Evolutionary conservation across 2,888 invertebrate species (phyloP).

Genomic region (Labia minor): DNA sequence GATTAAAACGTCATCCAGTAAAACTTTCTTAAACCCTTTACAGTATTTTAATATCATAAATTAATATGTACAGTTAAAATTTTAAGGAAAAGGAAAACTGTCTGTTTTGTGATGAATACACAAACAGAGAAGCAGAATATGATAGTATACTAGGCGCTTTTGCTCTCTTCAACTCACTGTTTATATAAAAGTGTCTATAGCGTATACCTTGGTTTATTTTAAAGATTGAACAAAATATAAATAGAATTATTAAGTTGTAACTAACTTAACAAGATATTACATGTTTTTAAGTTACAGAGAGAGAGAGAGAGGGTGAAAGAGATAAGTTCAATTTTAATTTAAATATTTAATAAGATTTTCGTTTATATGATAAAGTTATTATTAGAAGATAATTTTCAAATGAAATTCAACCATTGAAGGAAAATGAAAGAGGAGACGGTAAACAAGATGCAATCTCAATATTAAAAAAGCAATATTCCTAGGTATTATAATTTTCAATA

Average conservation of each 20-base stretch:
- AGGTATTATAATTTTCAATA: too few relatives aligned
- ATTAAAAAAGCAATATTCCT: too few relatives aligned
- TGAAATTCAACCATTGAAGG: too few relatives aligned
- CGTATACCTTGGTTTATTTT: neutral
- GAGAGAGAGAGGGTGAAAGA: neutral
- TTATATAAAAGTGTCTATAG: too few relatives aligned
- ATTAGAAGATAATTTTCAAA: neutral
- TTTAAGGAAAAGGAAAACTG: neutral
- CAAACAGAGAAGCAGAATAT: neutral
- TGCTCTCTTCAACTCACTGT: too few relatives aligned
- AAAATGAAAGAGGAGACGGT: too few relatives aligned
- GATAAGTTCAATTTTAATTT: neutral
- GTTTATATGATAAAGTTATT: neutral
- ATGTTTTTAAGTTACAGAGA: neutral
- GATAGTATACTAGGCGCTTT: neutral
- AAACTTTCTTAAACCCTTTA: conserved; percentile 1
- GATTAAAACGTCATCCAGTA: neutral
- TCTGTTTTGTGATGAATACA: neutral
- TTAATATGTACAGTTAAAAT: neutral
- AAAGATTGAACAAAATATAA: neutral
- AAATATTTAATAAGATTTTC: conserved; percentile 13
- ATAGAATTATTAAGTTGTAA: neutral
- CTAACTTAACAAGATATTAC: neutral
- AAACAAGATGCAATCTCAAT: too few relatives aligned
- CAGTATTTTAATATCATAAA: neutral